These are phyloP conservation scores for Digitonthophagus gazella DNA, from an alignment of 2,888 invertebrate species.

Conservation along the genomic window DNA sequence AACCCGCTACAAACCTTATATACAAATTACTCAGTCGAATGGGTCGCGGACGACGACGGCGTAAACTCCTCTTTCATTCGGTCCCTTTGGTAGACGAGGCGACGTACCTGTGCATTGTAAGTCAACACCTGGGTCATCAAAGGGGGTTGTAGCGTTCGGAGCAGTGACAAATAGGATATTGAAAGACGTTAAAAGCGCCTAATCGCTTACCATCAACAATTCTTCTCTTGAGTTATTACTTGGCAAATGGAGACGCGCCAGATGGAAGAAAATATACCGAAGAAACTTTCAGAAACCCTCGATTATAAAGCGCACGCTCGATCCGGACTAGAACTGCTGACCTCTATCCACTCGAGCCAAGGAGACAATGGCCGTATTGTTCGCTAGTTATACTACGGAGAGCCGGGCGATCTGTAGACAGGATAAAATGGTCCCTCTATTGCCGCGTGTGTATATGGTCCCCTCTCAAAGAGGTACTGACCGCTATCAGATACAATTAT, in stretches of 20 bases:
- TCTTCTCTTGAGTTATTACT: background rate
- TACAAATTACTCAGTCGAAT: background rate
- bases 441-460: constrained; percentile 18
- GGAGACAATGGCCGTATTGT: constrained; percentile 46
- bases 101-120: constrained; percentile 11
- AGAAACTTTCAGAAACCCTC: background rate
- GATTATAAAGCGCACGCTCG: background rate
- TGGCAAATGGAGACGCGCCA: background rate
- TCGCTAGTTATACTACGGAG: constrained; percentile 36
- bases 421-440: constrained; percentile 25
- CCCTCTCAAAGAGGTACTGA: constrained; percentile 24
- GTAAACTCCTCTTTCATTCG: background rate
- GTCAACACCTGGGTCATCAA: constrained; percentile 8
- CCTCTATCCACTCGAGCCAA: constrained; percentile 32
- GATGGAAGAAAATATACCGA: constrained; percentile 22
- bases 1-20: background rate
- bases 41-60: background rate
- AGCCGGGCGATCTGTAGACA: constrained; percentile 22
- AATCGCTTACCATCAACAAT: constrained; percentile 9
- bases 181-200: constrained; percentile 12
- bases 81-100: background rate
- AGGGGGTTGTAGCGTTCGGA: background rate
- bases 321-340: constrained; percentile 20
- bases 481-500: constrained; percentile 31
- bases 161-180: constrained; percentile 16